phyloP scores from a whole-genome alignment of 2,797 vertebrate genomes.

The Platalea minor region DNA sequence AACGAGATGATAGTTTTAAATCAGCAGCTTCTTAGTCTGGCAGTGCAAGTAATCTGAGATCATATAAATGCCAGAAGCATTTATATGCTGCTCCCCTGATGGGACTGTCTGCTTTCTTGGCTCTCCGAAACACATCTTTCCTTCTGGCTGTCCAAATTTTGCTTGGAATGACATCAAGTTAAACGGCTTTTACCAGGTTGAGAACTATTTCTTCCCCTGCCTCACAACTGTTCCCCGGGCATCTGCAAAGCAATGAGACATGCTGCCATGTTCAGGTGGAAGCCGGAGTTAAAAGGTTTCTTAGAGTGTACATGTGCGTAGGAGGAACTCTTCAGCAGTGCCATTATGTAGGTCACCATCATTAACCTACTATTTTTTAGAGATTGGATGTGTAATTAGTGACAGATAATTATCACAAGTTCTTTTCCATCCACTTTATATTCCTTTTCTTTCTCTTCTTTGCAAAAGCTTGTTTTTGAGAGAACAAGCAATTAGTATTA shows the following conservation, averaged over 20 bases:
- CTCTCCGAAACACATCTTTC: background rate
- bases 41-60: background rate
- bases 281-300: background rate
- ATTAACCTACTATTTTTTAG: background rate
- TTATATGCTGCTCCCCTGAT: background rate
- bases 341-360: background rate
- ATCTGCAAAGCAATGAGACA: background rate
- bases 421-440: background rate
- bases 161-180: background rate
- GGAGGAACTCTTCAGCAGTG: background rate
- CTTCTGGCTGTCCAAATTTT: background rate
- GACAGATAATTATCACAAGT: background rate
- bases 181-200: background rate
- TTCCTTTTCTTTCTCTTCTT: background rate
- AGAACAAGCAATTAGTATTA: background rate
- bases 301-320: accelerated
- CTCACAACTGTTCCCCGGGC: background rate
- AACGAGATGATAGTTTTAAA: background rate
- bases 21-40: background rate
- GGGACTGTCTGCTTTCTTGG: background rate
- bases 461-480: background rate
- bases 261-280: background rate
- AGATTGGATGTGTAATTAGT: background rate
- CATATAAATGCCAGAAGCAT: background rate
- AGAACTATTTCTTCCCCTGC: background rate